Conservation (phyloP, 2,797 vertebrate genomes). For the Poeciliopsis paucimaculata region DNA sequence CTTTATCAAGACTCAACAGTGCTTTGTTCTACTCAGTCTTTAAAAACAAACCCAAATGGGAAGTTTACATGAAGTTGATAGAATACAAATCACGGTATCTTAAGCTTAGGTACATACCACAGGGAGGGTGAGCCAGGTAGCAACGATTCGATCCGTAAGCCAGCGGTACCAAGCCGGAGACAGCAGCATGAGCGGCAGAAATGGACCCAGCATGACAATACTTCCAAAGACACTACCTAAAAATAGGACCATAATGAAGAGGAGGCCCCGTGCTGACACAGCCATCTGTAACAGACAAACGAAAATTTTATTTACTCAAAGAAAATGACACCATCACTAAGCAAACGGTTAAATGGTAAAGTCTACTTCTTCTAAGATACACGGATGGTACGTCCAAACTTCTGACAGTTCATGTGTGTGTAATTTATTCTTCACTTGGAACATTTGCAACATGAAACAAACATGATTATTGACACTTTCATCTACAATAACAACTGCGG, state of each 20-base stretch:
- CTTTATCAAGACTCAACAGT: neutral
- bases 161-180: slow-evolving; percentile 95
- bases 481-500: slow-evolving; percentile 49
- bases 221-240: slow-evolving; percentile 95
- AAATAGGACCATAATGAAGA: slow-evolving; percentile 91
- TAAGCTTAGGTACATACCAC: slow-evolving; percentile 85
- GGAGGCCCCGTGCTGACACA: slow-evolving; percentile 91
- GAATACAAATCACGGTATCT: slow-evolving; percentile 16
- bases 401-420: neutral
- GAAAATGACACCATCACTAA: slow-evolving; percentile 1
- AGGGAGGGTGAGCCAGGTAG: slow-evolving; percentile 95
- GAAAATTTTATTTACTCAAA: neutral
- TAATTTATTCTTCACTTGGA: slow-evolving; percentile 3
- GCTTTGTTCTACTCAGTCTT: neutral
- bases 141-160: slow-evolving; percentile 92
- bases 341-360: neutral
- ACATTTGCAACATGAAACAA: slow-evolving; percentile 41
- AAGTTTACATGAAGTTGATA: slow-evolving; percentile 13
- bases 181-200: slow-evolving; percentile 93
- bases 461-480: slow-evolving; percentile 47
- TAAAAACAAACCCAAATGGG: slow-evolving; percentile 24
- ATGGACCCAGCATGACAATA: slow-evolving; percentile 93
- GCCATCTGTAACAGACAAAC: slow-evolving; percentile 71
- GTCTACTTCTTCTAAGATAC: neutral
- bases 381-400: neutral